Evolutionary conservation across 2,888 invertebrate species (phyloP), one percentile per base, ranked within the genome.

Genomic region (Ellobium chinense): DNA sequence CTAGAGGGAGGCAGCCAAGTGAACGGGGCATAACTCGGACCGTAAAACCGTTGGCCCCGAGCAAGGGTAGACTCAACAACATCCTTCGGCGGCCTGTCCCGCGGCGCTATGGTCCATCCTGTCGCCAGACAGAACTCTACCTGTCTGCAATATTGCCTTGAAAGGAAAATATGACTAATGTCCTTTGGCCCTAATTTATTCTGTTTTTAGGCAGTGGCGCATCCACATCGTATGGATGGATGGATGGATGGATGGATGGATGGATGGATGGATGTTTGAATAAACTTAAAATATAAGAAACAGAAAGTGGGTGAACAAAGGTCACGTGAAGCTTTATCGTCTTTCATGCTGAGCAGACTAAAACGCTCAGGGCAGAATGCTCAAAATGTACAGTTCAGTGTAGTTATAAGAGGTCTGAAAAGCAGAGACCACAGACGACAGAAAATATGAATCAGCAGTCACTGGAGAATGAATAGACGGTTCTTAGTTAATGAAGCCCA

Each of bases 41-140:
- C 37, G 62, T 62, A 56, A 54, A 73, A 73, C 37, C 18, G 60
- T 29, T 29, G 24, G 73, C 58, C 60, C 34, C 7, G 34, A 58
- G 72, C 29, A 9, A n/a, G 56, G 31, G 68, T 14, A 34, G 37
- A 18, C 72, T 73, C 72, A 36, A 58, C 58, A 60, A 31, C 72
- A 73, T 73, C 72, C 72, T 73, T 73, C 72, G 37, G 60, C 72
- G 58, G 29, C 60, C 72, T 60, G 60, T 27, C 72, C 60, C 60
- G 72, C 72, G 24, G 72, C 24, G 72, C 1, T 24, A 34, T 37
- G 24, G 60, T 54, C 46, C 69, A 5, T 18, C 18, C 46, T 1
- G 69, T 29, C 69, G 69, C 69, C 69, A 69, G 69, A 21, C 54
- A 29, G 69, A 31, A 46, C 24, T n/a, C n/a, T 18, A 54, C 4